A percentile compares a stretch with the other conserved stretches of the same genome.
Conservation (phyloP, 2,888 invertebrate genomes). For the Ichneumon xanthorius region DNA sequence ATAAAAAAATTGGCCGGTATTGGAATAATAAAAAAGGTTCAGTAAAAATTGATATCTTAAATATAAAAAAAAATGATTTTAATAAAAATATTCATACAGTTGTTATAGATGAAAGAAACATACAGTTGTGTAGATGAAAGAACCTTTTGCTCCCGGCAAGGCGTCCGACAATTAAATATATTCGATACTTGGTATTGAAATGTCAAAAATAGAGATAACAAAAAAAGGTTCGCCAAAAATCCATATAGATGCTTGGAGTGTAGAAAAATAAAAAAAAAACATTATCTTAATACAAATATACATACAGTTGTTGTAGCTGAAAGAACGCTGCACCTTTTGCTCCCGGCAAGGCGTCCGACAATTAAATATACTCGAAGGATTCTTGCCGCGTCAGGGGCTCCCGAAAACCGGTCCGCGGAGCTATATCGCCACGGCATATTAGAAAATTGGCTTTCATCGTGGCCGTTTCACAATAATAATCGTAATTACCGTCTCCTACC, state of each 20-base stretch:
- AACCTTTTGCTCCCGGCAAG: too few species aligned
- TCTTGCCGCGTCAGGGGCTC: constrained; percentile 71
- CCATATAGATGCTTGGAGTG: too few species aligned
- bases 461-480: constrained; percentile 80
- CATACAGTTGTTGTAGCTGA: not conserved
- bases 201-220: too few species aligned
- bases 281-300: too few species aligned
- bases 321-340: not conserved
- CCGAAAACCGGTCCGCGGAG: constrained; percentile 69
- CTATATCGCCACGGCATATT: constrained; percentile 70
- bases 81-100: not conserved
- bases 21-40: not conserved
- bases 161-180: too few species aligned
- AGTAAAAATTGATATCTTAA: too few species aligned
- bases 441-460: constrained; percentile 76
- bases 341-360: constrained; percentile 1
- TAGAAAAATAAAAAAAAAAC: too few species aligned
- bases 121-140: too few species aligned
- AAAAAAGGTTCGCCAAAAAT: too few species aligned
- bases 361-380: constrained; percentile 39
- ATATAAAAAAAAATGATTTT: not conserved
- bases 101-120: not conserved
- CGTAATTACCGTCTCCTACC: constrained; percentile 74
- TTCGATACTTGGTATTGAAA: too few species aligned
- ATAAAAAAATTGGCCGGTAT: too few species aligned